phyloP scores from a whole-genome alignment of 2,797 vertebrate species.

The Pseudomugil gertrudae region DNA sequence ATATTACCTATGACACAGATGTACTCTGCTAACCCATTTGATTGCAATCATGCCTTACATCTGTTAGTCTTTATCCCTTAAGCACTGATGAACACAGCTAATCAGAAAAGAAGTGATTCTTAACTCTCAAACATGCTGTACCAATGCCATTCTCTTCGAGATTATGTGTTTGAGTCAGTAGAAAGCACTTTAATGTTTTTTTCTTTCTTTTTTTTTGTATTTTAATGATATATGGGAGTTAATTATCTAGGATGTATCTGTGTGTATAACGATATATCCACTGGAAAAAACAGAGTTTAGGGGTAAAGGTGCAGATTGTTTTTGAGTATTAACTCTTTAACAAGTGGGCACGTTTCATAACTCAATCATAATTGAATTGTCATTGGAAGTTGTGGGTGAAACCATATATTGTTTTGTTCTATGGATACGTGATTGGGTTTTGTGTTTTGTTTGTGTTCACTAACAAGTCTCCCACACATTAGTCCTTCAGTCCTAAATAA shows the following conservation, averaged over 20 bases:
- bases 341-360: slow-evolving; percentile 57
- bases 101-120: slow-evolving; percentile 77
- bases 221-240: slow-evolving; percentile 67
- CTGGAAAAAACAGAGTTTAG: slow-evolving; percentile 53
- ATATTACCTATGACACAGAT: slow-evolving; percentile 59
- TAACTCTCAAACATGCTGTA: slow-evolving; percentile 78
- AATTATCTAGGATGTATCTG: slow-evolving; percentile 39
- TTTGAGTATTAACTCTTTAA: slow-evolving; percentile 62
- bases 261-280: slow-evolving; percentile 41
- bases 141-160: slow-evolving; percentile 76
- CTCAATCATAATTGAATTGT: slow-evolving; percentile 61
- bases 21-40: slow-evolving; percentile 70
- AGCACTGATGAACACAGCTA: slow-evolving; percentile 82
- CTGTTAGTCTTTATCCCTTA: slow-evolving; percentile 68
- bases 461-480: slow-evolving; percentile 71
- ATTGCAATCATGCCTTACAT: slow-evolving; percentile 81
- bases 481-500: slow-evolving; percentile 58
- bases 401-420: slow-evolving; percentile 73
- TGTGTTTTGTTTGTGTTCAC: slow-evolving; percentile 82
- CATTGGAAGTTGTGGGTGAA: slow-evolving; percentile 67
- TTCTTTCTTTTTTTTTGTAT: slow-evolving; percentile 58
- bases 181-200: slow-evolving; percentile 80
- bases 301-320: slow-evolving; percentile 67
- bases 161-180: slow-evolving; percentile 78
- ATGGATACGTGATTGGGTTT: slow-evolving; percentile 76